phyloP scores from a whole-genome alignment of 2,797 vertebrate genomes.

The Gallinago nigripennis region DNA sequence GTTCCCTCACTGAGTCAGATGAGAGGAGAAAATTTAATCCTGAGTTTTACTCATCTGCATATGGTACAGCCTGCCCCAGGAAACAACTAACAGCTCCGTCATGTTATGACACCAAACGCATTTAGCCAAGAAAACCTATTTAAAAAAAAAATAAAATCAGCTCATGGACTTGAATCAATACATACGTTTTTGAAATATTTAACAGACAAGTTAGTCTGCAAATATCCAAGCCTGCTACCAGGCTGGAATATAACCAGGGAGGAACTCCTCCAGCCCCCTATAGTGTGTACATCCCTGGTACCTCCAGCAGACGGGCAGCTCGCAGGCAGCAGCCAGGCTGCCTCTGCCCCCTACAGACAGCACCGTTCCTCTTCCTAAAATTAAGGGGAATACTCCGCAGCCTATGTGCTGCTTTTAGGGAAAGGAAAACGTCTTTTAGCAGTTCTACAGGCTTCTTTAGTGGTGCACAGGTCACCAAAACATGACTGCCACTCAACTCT shows the following conservation, averaged over 20 bases:
- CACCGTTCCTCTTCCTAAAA: not conserved
- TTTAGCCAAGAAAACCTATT: not conserved
- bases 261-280: not conserved
- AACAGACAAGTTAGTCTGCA: not conserved
- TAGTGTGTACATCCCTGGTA: accelerated
- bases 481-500: accelerated
- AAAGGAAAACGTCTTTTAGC: not conserved
- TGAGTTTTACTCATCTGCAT: not conserved
- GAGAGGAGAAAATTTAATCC: not conserved
- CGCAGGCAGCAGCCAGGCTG: not conserved
- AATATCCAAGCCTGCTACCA: not conserved
- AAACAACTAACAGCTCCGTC: not conserved
- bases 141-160: not conserved
- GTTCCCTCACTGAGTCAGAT: not conserved
- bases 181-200: not conserved
- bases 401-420: not conserved
- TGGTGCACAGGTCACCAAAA: not conserved
- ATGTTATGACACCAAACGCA: accelerated
- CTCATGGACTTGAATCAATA: not conserved
- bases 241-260: not conserved
- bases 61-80: too few relatives aligned
- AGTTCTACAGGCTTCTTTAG: not conserved
- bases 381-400: not conserved
- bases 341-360: not conserved
- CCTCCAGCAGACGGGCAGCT: not conserved